Conservation (phyloP, 1,140 invertebrate genomes). For the Tachypleus tridentatus region DNA sequence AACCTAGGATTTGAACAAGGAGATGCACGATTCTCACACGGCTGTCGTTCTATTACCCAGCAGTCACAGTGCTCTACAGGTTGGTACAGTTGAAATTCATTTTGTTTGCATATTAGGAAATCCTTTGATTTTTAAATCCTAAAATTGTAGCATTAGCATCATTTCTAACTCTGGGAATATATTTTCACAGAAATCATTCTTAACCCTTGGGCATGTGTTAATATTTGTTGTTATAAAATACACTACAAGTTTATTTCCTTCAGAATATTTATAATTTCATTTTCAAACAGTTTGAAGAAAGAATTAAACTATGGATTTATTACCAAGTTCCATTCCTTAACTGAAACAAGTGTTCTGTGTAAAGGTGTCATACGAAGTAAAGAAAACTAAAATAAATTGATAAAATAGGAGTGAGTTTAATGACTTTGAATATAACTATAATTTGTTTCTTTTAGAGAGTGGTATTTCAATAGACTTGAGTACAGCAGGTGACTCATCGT, state of each 20-base stretch:
- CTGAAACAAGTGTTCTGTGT: no score
- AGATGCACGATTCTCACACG: conserved; percentile 45
- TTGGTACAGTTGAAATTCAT: conserved; percentile 32
- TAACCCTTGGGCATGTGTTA: no score
- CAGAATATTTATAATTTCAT: neutral
- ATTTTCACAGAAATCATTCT: no score
- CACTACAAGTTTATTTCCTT: no score
- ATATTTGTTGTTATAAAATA: no score
- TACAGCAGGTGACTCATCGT: conserved; percentile 14
- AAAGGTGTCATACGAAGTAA: no score
- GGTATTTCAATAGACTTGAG: conserved; percentile 19
- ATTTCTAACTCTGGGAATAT: no score
- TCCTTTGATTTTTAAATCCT: neutral
- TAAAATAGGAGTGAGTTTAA: neutral
- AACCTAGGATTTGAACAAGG: conserved; percentile 36
- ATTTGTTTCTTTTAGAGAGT: conserved; percentile 12
- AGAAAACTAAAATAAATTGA: neutral
- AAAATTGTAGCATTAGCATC: neutral
- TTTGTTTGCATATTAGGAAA: conserved; percentile 14
- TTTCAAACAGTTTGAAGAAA: neutral
- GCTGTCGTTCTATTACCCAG: conserved; percentile 49
- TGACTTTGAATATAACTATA: neutral
- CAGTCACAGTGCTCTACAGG: conserved; percentile 63
- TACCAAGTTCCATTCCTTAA: no score
- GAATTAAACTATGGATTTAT: no score